Conservation (phyloP, 2,888 invertebrate species). For the Gonocerus acuteangulatus region DNA sequence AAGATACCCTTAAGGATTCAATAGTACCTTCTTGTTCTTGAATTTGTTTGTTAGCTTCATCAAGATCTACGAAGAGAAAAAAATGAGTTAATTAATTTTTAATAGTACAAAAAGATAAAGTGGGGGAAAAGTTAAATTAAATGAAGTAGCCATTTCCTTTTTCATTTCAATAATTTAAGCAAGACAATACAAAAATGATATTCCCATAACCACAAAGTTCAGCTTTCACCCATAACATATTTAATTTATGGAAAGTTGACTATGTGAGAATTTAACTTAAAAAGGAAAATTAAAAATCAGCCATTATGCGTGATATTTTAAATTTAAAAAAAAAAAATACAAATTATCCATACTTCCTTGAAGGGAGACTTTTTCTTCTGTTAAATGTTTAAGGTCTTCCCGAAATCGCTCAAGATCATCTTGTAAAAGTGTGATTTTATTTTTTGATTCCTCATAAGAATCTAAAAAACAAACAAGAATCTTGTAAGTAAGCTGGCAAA, state of each 20-base stretch:
- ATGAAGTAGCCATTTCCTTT: too few species aligned
- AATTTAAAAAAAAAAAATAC: too few species aligned
- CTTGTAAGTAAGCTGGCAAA: too few species aligned
- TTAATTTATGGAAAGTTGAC: too few species aligned
- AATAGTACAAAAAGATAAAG: neutral
- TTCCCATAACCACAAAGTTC: too few species aligned
- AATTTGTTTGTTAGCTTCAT: slow-evolving; percentile 14
- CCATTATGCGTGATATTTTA: too few species aligned
- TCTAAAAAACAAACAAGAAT: slow-evolving; percentile 5
- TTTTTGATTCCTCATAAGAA: neutral
- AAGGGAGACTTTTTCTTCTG: slow-evolving; percentile 16
- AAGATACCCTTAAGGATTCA: slow-evolving; percentile 50
- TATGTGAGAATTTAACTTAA: too few species aligned
- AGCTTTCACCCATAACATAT: too few species aligned
- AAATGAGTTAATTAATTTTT: neutral
- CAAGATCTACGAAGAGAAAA: slow-evolving; percentile 20
- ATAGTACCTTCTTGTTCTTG: slow-evolving; percentile 49
- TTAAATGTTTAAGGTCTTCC: slow-evolving; percentile 8
- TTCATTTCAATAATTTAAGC: too few species aligned
- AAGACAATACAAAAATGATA: too few species aligned
- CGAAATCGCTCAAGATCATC: neutral
- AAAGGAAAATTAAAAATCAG: too few species aligned
- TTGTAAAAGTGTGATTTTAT: neutral
- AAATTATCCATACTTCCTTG: neutral
- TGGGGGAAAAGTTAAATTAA: too few species aligned